Evolutionary conservation across 2,888 invertebrate genomes (phyloP).

Genomic region (Rhorus exstirpatorius): DNA sequence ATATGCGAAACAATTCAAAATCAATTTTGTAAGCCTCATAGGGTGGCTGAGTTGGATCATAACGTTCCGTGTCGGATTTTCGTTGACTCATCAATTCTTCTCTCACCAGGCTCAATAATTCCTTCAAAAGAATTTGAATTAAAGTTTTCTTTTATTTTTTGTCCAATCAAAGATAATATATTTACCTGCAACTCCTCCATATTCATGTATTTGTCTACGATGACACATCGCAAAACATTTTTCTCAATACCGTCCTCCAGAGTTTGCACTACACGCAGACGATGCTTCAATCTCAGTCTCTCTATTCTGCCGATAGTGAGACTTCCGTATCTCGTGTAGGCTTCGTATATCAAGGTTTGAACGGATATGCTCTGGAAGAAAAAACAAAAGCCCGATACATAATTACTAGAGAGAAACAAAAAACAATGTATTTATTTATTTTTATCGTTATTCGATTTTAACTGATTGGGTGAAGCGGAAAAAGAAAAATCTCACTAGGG

Average conservation of each 20-base stretch:
- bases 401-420: neutral
- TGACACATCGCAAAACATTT: constrained; percentile 95
- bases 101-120: constrained; percentile 89
- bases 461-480: no score
- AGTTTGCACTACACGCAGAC: constrained; percentile 96
- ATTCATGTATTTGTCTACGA: constrained; percentile 90
- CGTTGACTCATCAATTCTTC: constrained; percentile 93
- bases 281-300: constrained; percentile 95
- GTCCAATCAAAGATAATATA: constrained; percentile 72
- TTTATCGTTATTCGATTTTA: no score
- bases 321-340: constrained; percentile 93
- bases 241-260: constrained; percentile 95
- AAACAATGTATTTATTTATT: no score
- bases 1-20: constrained; percentile 94
- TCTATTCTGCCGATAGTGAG: constrained; percentile 96
- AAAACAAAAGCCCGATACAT: neutral
- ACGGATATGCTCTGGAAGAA: constrained; percentile 90
- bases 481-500: no score
- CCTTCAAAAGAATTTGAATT: constrained; percentile 82
- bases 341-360: constrained; percentile 94
- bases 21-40: constrained; percentile 96
- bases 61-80: constrained; percentile 88
- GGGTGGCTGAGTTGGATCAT: constrained; percentile 93
- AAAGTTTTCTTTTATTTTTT: neutral
- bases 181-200: constrained; percentile 89